Percentiles rank a stretch among this genome's conserved stretches.
Conservation (phyloP, 2,113 vertebrate genomes). For the Anser brachyrhynchus region DNA sequence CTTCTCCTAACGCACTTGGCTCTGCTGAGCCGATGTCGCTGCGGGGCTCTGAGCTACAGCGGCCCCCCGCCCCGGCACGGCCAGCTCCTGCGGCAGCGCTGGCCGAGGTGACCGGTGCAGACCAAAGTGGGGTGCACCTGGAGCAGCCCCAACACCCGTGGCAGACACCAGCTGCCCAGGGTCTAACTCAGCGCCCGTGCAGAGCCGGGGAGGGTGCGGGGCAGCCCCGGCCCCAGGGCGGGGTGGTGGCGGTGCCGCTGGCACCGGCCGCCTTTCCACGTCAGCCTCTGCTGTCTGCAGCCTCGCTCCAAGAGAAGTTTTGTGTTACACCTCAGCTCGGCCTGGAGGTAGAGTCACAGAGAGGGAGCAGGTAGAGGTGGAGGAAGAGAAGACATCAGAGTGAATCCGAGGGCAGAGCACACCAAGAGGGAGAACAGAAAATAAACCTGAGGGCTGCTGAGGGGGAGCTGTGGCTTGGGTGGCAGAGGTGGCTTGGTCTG, state of each 20-base stretch:
- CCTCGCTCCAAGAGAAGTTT: neutral
- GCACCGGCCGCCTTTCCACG: neutral
- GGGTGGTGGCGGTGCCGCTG: neutral
- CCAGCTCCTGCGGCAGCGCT: too few species aligned
- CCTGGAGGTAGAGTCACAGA: conserved; percentile 27
- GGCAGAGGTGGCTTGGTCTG: conserved; percentile 80
- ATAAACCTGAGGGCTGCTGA: conserved; percentile 77
- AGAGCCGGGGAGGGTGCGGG: neutral
- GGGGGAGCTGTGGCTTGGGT: conserved; percentile 80
- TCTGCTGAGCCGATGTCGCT: neutral
- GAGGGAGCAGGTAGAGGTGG: conserved; percentile 34
- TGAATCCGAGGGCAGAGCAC: conserved; percentile 22
- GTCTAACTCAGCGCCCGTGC: neutral
- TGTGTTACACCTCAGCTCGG: neutral
- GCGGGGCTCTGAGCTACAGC: neutral
- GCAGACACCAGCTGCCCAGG: accelerated
- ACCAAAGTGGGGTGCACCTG: neutral
- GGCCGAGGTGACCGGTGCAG: neutral
- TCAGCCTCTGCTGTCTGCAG: neutral
- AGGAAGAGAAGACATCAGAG: conserved; percentile 48
- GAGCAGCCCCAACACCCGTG: neutral
- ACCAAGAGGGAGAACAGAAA: conserved; percentile 42
- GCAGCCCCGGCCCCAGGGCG: neutral
- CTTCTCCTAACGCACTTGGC: neutral
- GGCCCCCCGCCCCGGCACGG: too few species aligned